Base-by-base conservation (phyloP, 2,888 invertebrate species). In the Dasypogon diadema region DNA sequence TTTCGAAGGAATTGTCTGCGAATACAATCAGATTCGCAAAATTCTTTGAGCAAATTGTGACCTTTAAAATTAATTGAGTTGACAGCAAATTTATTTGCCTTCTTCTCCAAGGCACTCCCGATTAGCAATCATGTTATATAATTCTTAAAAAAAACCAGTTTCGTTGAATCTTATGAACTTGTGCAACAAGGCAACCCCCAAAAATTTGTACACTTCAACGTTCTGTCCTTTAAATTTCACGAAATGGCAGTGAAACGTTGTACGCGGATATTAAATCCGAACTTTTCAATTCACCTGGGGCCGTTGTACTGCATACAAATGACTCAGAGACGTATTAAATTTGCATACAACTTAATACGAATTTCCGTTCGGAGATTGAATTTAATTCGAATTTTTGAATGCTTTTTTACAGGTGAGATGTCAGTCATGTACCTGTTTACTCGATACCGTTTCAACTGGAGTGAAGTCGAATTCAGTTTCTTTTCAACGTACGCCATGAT, bases 401-500 rank as follows among this genome's bases (percentile, higher is more conserved):
- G 55, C 74, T 16, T 75, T 77, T 82, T 90, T 86, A 70, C 87
- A 94, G 94, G 94, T 83, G 95, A 95, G 87, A 93, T 95, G 93
- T 91, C 92, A 24, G 94, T 95, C 2, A 88, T 92, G 86, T 95
- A 95, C 84, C 87, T 95, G 74, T 95, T 94, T 83, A 93, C 93
- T 30, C 89, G 95, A 78, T 94, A 91, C 84, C 90, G 93, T 56
- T 95, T 95, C 86, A 93, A 94, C 82, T 95, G 95, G 95, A 92
- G 94, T 82, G 95, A 94, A 86, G 92, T 94, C 42, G 93, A 94
- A 84, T 95, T 91, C 86, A 94, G 94, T 82, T 90, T 95, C 85
- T 95, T 93, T 83, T 93, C 94, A 21, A 94, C 94, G 2, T 95
- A 94, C 83, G 91, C 92, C 78, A 93, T 94, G 92, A 89, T 93